phyloP scores from a whole-genome alignment of 1,140 invertebrate species.

The Eufriesea mexicana region DNA sequence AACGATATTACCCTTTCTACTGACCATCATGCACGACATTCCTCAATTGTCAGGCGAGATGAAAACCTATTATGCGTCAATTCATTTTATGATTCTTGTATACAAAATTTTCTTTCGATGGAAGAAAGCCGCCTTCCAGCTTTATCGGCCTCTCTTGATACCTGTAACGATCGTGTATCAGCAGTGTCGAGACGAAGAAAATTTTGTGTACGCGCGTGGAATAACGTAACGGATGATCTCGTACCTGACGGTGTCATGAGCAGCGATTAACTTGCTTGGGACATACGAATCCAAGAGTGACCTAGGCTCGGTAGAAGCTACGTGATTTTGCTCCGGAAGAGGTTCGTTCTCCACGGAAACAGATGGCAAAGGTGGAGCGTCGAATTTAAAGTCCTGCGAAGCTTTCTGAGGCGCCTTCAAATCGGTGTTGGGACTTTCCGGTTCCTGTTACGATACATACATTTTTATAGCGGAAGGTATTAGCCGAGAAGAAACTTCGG shows the following conservation, averaged over 20 bases:
- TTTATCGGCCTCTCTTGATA: conserved; percentile 79
- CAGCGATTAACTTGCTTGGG: conserved; percentile 77
- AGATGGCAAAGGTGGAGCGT: conserved; percentile 61
- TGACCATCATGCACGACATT: conserved; percentile 50
- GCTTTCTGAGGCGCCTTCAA: conserved; percentile 70
- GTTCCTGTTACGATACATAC: conserved; percentile 47
- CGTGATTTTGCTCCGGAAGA: conserved; percentile 55
- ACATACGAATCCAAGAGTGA: conserved; percentile 78
- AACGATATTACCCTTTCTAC: conserved; percentile 21
- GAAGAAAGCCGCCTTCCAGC: conserved; percentile 79
- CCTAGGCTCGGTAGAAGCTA: conserved; percentile 68
- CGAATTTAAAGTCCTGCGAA: conserved; percentile 70
- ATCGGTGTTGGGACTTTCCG: conserved; percentile 52
- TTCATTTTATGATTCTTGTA: conserved; percentile 76
- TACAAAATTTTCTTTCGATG: conserved; percentile 78
- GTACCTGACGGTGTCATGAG: conserved; percentile 77
- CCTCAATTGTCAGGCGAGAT: conserved; percentile 26
- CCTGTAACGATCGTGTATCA: conserved; percentile 62
- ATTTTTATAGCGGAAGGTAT: background rate
- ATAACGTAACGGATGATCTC: background rate
- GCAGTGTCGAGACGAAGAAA: background rate
- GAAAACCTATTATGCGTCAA: conserved; percentile 22
- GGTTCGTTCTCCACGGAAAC: conserved; percentile 64
- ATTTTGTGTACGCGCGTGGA: background rate
- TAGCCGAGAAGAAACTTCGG: background rate